Evolutionary conservation across 2,888 invertebrate species (phyloP), one percentile per base, ranked within the genome.

Genomic region (Oxytorus armatus): DNA sequence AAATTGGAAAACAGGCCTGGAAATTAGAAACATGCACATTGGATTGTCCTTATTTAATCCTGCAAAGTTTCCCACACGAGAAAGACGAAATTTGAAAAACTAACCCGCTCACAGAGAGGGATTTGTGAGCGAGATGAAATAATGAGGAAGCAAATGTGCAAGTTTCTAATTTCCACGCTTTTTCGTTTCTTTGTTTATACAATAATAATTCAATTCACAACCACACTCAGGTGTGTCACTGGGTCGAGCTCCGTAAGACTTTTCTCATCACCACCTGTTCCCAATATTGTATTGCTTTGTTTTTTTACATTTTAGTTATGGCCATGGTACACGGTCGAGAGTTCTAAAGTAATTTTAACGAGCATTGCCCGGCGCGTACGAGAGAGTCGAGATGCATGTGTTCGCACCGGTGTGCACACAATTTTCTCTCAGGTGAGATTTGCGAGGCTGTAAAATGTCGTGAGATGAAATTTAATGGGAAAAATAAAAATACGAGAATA

Each of bases 231-330:
- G 16, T 63, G 73, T 61, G 78, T 78, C 73, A 78, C 53, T 68
- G 51, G 78, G 73, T 79, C 74, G 25, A 72, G 49, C 61, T 61
- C 51, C 25, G 49, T 63, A 39, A 55, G 44, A 53, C 23, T 59
- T 74, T 79, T 74, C 78, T 49, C 68, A 21, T n/a, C 7, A 18
- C 53, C 73, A 69, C n/a, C 59, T 68, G 73, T 44, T 74, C 42
- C 44, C 55, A 29, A 18, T 69, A 23, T 7, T 1, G 10, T 10
- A 8, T 11, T 39, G 5, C 21, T 70, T 59, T 49, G 21, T 11
- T 16, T 18, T 16, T 44, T 29, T 18, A n/a, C 11, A 23, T 11
- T 23, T 16, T 3, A 3, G n/a, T 51, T 23, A 21, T 23, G 33
- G 14, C 23, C 47, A 14, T 14, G 47, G 25, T 33, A 36, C 61